phyloP scores from a whole-genome alignment of 2,797 vertebrate species.

The Cuculus canorus region DNA sequence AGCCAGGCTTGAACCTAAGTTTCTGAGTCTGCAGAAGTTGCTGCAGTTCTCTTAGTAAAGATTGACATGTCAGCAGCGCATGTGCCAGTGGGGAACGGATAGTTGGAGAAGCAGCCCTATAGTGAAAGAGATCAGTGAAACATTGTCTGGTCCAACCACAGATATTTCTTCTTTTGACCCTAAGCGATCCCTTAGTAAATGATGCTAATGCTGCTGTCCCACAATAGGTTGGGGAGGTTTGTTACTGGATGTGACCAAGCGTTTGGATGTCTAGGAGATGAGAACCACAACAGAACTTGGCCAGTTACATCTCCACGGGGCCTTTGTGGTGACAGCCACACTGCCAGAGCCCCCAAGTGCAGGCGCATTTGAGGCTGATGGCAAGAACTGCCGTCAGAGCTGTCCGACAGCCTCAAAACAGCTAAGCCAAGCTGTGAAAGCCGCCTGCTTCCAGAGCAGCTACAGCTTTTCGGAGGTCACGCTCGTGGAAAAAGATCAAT shows the following conservation, averaged over 20 bases:
- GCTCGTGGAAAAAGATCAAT: background rate
- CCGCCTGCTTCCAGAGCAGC: background rate
- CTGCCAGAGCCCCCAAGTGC: background rate
- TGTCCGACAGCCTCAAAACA: background rate
- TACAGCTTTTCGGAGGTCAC: background rate
- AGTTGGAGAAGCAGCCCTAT: background rate
- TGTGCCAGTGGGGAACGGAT: background rate
- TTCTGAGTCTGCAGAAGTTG: conserved; percentile 5
- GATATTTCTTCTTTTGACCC: background rate
- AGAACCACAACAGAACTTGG: background rate
- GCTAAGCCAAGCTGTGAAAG: background rate
- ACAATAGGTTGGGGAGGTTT: background rate
- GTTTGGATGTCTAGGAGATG: background rate
- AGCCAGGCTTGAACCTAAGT: background rate
- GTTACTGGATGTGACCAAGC: background rate
- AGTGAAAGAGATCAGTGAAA: conserved; percentile 18
- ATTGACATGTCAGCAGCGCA: conserved; percentile 11
- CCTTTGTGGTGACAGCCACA: background rate
- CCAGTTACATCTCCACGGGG: background rate
- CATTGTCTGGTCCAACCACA: background rate
- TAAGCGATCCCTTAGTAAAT: background rate
- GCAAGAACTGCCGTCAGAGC: background rate
- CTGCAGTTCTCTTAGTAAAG: background rate
- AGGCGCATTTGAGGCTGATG: background rate
- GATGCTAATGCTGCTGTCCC: background rate